A percentile compares a stretch with the other conserved stretches of the same genome.
Conservation (phyloP, 2,113 vertebrate genomes). For the Corydoras sp. region DNA sequence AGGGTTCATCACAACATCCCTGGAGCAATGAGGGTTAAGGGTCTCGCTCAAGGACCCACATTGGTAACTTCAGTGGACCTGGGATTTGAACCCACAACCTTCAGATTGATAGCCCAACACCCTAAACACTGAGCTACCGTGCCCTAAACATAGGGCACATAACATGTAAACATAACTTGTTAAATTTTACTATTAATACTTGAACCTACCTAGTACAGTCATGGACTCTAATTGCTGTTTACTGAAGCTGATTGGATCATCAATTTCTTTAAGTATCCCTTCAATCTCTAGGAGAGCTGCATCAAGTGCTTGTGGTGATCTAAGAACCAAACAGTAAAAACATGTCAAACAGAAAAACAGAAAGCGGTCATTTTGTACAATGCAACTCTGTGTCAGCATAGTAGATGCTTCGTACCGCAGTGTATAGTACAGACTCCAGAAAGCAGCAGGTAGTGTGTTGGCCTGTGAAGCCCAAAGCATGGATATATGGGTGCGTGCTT, state of each 20-base stretch:
- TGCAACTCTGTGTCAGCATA: not conserved
- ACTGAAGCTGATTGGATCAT: slow-evolving; percentile 36
- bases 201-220: slow-evolving; percentile 43
- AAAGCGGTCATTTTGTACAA: not conserved
- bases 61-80: too few relatives aligned
- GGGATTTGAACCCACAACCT: too few relatives aligned
- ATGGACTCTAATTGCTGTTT: slow-evolving; percentile 50
- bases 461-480: slow-evolving; percentile 57
- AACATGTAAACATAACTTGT: too few relatives aligned
- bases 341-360: not conserved
- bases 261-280: slow-evolving; percentile 31
- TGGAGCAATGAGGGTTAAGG: too few relatives aligned
- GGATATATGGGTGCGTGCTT: slow-evolving; percentile 48
- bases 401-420: slow-evolving; percentile 42
- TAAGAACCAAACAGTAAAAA: slow-evolving; percentile 6
- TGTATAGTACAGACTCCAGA: slow-evolving; percentile 56
- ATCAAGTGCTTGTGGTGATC: slow-evolving; percentile 43
- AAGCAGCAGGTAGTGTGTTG: slow-evolving; percentile 52
- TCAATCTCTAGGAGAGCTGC: slow-evolving; percentile 47
- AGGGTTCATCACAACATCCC: too few relatives aligned
- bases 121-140: too few relatives aligned
- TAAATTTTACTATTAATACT: not conserved
- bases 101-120: too few relatives aligned
- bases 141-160: too few relatives aligned
- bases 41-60: too few relatives aligned